These are phyloP conservation scores for Brachyopa scutellaris DNA, from an alignment of 2,888 invertebrate species.

Conservation along the genomic window DNA sequence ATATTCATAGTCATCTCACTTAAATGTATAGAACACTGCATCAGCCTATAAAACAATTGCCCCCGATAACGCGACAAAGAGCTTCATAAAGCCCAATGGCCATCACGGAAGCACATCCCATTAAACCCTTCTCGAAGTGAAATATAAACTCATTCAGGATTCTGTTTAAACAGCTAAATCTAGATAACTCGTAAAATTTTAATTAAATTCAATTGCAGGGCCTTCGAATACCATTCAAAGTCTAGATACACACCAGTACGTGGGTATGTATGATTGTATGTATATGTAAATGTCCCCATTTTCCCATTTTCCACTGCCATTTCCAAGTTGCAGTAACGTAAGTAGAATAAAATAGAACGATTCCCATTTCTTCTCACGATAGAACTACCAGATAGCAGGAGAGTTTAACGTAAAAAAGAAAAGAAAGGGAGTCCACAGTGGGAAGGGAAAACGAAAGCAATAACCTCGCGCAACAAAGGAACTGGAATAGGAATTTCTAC, in stretches of 20 bases:
- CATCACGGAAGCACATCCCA: not conserved
- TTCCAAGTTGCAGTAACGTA: slow-evolving; percentile 58
- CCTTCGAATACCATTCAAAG: slow-evolving; percentile 15
- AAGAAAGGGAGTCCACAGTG: not conserved
- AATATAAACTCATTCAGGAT: not conserved
- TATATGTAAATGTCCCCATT: slow-evolving; percentile 42
- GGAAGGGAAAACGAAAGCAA: slow-evolving; percentile 56
- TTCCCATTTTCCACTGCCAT: slow-evolving; percentile 25
- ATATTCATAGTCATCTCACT: too few species aligned
- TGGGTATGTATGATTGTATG: too few species aligned
- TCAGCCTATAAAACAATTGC: slow-evolving; percentile 25
- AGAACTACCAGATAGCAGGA: slow-evolving; percentile 42
- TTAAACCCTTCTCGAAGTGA: not conserved
- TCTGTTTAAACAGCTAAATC: slow-evolving; percentile 41
- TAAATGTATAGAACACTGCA: too few species aligned
- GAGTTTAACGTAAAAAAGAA: slow-evolving; percentile 10
- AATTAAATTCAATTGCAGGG: slow-evolving; percentile 55
- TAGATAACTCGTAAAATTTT: slow-evolving; percentile 56
- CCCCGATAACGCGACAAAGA: slow-evolving; percentile 8
- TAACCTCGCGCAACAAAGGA: slow-evolving; percentile 70
- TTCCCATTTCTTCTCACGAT: slow-evolving; percentile 8
- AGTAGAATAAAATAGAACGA: slow-evolving; percentile 36
- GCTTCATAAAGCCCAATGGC: not conserved
- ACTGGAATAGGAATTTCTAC: slow-evolving; percentile 23
- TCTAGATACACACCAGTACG: too few species aligned